phyloP scores from a whole-genome alignment of 1,140 invertebrate species.

The Cydia splendana region DNA sequence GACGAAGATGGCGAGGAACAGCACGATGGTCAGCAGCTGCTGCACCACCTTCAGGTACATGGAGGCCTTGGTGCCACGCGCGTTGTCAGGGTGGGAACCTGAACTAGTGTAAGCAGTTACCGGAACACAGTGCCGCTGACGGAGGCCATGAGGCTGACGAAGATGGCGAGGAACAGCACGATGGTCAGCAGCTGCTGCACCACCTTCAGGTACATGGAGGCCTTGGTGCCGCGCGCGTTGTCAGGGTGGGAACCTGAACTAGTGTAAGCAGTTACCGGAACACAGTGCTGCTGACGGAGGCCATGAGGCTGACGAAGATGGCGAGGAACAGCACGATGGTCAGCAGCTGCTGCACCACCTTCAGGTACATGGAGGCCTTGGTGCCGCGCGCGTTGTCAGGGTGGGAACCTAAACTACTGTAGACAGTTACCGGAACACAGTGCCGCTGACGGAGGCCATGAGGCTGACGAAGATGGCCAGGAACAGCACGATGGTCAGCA shows the following conservation, averaged over 20 bases:
- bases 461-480: conserved; percentile 88
- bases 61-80: conserved; percentile 82
- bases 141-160: conserved; percentile 87
- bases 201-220: conserved; percentile 86
- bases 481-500: conserved; percentile 87
- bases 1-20: conserved; percentile 88
- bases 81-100: conserved; percentile 75
- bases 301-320: conserved; percentile 88
- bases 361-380: conserved; percentile 78
- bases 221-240: conserved; percentile 81
- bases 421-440: conserved; percentile 82
- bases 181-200: conserved; percentile 87
- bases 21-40: conserved; percentile 86
- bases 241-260: conserved; percentile 71
- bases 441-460: conserved; percentile 85
- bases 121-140: conserved; percentile 85
- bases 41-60: conserved; percentile 60
- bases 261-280: conserved; percentile 63
- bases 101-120: conserved; percentile 55
- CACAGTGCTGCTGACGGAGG: conserved; percentile 84
- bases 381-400: conserved; percentile 79
- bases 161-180: conserved; percentile 87
- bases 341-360: conserved; percentile 81
- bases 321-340: conserved; percentile 88
- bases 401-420: conserved; percentile 56